These are phyloP conservation scores for Dryococelus australis DNA, from an alignment of 2,888 invertebrate species.

Conservation along the genomic window DNA sequence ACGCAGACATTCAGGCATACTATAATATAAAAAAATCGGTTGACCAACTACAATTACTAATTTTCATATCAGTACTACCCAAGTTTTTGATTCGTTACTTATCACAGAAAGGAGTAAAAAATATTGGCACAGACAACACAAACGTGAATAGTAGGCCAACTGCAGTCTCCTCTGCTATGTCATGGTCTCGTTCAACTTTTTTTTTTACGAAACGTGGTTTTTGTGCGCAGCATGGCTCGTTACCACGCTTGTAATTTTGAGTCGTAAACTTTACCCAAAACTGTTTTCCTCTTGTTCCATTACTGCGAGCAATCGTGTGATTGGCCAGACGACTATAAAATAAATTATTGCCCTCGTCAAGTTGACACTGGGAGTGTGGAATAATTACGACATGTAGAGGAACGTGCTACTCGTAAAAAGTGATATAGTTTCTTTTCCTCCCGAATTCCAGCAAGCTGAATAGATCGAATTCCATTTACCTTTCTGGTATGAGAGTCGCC, in stretches of 20 bases:
- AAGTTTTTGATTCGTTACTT: no score
- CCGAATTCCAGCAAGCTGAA: no score
- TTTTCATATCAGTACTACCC: no score
- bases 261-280: neutral
- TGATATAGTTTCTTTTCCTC: neutral
- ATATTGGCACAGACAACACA: no score
- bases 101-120: no score
- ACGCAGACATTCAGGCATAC: no score
- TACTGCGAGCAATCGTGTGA: neutral
- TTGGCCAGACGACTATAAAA: neutral
- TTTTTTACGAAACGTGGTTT: neutral
- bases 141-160: no score
- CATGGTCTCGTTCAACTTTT: neutral
- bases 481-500: no score
- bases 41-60: no score
- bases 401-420: neutral
- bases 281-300: neutral
- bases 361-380: neutral
- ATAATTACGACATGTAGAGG: neutral
- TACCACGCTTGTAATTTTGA: neutral
- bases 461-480: no score
- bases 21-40: no score
- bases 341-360: neutral
- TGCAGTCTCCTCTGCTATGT: neutral
- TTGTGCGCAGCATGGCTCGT: constrained; percentile 3